Evolutionary conservation across 2,888 invertebrate genomes (phyloP), one percentile per base, ranked within the genome.

Genomic region (Drosophila neotestacea): DNA sequence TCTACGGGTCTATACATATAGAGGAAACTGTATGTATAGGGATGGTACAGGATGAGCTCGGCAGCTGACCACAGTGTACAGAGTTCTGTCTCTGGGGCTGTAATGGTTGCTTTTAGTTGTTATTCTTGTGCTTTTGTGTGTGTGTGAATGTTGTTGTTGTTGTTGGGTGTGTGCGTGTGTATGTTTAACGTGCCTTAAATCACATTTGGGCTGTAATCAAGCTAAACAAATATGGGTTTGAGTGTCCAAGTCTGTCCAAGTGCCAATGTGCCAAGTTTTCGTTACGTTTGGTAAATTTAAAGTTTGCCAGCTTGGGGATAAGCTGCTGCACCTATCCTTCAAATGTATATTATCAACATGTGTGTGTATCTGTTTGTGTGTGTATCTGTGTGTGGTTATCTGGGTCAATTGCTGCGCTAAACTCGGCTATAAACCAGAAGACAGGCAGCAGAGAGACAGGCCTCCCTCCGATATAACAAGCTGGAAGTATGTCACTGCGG

Each of bases 121-220:
- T 65, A 51, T 62, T 75, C 61, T 41, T 38, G 52, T 44, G 44
- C 44, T 13, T 13, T 30, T 54, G 46, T 34, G 10, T 30, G 42
- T 11, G 36, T 13, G 5, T 32, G 13, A 16, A 32, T 16, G 22
- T 32, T 44, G 36, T 56, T 55, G 58, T 54, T 73, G 66, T 62
- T 58, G 41, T 39, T 48, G 55, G 16, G 46, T 61, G 34, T 63
- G 48, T 56, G 32, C 62, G 39, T 42, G 74, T 70, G 64, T 84
- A 44, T 87, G 62, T 59, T 78, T 81, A 83, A 85, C 83, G 83
- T 84, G 90, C 69, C 83, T 89, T 85, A 88, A 89, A 89, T 89
- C 83, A 89, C 84, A 82, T 88, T 89, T 65, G 83, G 84, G 59
- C 88, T 79, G 86, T 88, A 88, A 88, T 84, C 90, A 88, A 85